Conservation (phyloP, 2,113 vertebrate genomes). For the Archilochus colubris region DNA sequence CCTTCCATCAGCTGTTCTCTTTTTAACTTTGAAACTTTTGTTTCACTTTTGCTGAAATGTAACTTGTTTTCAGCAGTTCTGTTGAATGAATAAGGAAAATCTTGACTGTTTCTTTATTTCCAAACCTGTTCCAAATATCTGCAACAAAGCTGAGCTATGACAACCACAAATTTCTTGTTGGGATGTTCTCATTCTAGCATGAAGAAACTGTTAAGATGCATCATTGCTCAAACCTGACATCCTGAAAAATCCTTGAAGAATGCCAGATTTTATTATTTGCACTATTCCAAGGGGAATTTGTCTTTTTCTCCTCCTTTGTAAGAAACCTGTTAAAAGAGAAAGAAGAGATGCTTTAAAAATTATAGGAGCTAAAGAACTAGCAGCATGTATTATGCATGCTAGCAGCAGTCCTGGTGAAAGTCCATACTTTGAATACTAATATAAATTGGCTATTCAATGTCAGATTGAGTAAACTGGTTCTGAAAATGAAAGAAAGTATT, state of each 20-base stretch:
- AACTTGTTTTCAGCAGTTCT: not conserved
- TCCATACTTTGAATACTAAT: not conserved
- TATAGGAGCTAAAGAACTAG: not conserved
- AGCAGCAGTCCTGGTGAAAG: not conserved
- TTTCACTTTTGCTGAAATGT: not conserved
- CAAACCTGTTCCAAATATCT: not conserved
- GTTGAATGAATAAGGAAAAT: not conserved
- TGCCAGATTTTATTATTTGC: not conserved
- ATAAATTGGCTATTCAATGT: not conserved
- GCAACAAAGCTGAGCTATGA: not conserved
- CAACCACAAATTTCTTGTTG: not conserved
- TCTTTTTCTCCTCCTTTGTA: not conserved
- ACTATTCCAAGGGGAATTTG: not conserved
- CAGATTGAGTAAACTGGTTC: not conserved
- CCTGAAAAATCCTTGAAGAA: not conserved
- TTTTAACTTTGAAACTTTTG: not conserved
- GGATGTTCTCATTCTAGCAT: not conserved
- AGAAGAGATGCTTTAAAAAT: not conserved
- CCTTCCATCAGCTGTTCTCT: not conserved
- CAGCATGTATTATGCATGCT: not conserved
- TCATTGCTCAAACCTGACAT: not conserved
- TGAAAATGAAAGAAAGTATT: not conserved
- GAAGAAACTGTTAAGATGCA: not conserved
- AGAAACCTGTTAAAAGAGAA: conserved; percentile 15
- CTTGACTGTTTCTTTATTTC: not conserved